Evolutionary conservation across 1,140 invertebrate genomes (phyloP).

Genomic region (Drosophila persimilis): DNA sequence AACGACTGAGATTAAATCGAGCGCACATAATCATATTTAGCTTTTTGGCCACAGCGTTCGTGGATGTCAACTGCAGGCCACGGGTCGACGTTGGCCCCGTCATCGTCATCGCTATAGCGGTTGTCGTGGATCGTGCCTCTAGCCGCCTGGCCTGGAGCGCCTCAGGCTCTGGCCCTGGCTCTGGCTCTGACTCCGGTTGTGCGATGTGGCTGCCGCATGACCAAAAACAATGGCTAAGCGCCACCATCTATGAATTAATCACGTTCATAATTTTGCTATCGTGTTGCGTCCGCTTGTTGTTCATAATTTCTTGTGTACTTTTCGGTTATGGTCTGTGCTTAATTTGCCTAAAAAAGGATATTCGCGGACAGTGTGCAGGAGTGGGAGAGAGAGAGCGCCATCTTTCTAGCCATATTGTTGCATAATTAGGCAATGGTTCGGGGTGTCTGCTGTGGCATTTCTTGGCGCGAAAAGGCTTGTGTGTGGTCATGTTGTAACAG

Average conservation of each 20-base stretch:
- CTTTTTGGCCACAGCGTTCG: slow-evolving; percentile 65
- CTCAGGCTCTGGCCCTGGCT: neutral
- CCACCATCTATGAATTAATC: slow-evolving; percentile 82
- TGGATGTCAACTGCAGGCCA: slow-evolving; percentile 73
- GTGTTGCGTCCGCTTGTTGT: slow-evolving; percentile 59
- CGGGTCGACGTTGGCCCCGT: slow-evolving; percentile 23
- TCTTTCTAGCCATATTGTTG: slow-evolving; percentile 47
- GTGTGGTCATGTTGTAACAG: slow-evolving; percentile 78
- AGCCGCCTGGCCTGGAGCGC: slow-evolving; percentile 4
- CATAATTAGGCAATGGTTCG: slow-evolving; percentile 68
- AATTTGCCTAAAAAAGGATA: slow-evolving; percentile 77
- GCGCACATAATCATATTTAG: slow-evolving; percentile 80
- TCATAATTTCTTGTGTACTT: slow-evolving; percentile 60
- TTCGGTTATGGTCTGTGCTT: slow-evolving; percentile 44
- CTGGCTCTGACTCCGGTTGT: too few species aligned
- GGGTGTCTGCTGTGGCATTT: slow-evolving; percentile 72
- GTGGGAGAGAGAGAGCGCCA: slow-evolving; percentile 19
- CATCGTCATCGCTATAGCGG: slow-evolving; percentile 3
- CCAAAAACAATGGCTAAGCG: slow-evolving; percentile 75
- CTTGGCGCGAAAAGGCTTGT: slow-evolving; percentile 77
- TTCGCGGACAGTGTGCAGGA: slow-evolving; percentile 10
- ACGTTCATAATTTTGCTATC: slow-evolving; percentile 77
- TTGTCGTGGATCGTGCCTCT: slow-evolving; percentile 59
- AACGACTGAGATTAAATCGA: slow-evolving; percentile 77
- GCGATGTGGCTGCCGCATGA: neutral